Evolutionary conservation across 1,140 invertebrate genomes (phyloP).

Genomic region (Melipona quadrifasciata): DNA sequence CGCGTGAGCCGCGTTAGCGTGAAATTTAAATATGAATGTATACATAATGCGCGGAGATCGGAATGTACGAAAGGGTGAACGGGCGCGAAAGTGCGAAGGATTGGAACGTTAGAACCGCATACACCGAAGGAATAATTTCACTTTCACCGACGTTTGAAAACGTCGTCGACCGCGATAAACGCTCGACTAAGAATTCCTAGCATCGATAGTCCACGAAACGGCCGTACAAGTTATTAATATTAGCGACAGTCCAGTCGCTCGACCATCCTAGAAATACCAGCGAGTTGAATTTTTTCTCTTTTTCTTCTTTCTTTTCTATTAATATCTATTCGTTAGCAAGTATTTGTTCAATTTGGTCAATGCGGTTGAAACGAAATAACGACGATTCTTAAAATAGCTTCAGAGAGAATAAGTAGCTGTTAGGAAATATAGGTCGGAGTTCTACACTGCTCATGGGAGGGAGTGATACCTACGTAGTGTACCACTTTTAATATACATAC

Average conservation of each 20-base stretch:
- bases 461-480: not conserved
- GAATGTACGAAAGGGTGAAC: slow-evolving; percentile 39
- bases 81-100: slow-evolving; percentile 52
- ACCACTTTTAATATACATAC: slow-evolving; percentile 9
- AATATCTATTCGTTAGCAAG: not conserved
- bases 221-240: slow-evolving; percentile 19
- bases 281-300: not conserved
- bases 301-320: too few relatives aligned
- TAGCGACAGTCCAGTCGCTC: not conserved
- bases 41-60: not conserved
- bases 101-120: slow-evolving; percentile 40
- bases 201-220: not conserved
- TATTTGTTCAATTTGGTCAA: too few relatives aligned
- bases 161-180: slow-evolving; percentile 44
- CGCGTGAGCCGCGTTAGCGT: too few relatives aligned
- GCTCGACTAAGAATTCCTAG: slow-evolving; percentile 38
- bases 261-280: too few relatives aligned
- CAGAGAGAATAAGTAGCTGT: not conserved
- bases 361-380: not conserved
- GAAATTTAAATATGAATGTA: not conserved
- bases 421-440: slow-evolving; percentile 16
- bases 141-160: slow-evolving; percentile 65
- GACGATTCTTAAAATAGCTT: slow-evolving; percentile 28
- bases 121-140: slow-evolving; percentile 60
- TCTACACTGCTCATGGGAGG: slow-evolving; percentile 32